phyloP scores from a whole-genome alignment of 2,113 vertebrate genomes.

The Narcine bancroftii region DNA sequence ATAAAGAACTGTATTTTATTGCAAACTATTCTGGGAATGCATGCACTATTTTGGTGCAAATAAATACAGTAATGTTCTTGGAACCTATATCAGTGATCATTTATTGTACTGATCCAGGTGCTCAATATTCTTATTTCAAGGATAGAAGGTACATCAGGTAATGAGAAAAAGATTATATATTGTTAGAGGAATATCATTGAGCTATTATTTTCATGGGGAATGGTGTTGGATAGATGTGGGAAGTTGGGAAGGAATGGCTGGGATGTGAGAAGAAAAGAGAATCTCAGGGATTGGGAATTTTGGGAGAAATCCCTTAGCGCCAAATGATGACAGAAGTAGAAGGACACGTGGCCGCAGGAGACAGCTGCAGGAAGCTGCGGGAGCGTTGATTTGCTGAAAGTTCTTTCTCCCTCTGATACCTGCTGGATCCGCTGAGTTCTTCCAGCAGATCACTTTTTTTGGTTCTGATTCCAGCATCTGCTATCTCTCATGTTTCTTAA shows the following conservation, averaged over 20 bases:
- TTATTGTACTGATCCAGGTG: neutral
- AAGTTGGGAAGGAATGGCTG: neutral
- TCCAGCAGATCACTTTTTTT: too few relatives aligned
- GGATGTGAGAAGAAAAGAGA: neutral
- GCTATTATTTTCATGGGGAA: neutral
- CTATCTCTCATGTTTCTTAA: neutral
- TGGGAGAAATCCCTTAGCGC: neutral
- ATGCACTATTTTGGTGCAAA: neutral
- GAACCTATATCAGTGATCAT: neutral
- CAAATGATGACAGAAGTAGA: neutral
- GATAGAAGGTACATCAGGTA: too few relatives aligned
- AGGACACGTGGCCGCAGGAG: neutral
- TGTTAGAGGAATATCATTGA: neutral
- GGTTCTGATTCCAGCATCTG: too few relatives aligned
- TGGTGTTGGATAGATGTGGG: neutral
- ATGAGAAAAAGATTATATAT: neutral
- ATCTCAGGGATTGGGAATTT: neutral
- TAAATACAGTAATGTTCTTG: neutral
- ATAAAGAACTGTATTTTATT: neutral
- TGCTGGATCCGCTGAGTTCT: too few relatives aligned
- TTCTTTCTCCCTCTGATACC: too few relatives aligned
- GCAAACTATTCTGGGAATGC: neutral
- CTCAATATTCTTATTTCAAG: neutral
- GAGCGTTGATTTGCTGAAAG: neutral
- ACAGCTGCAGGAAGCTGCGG: neutral